Percentiles rank a stretch among this genome's conserved stretches.
phyloP scores from a whole-genome alignment of 2,113 vertebrate genomes.

The Amblyopsis rosae region DNA sequence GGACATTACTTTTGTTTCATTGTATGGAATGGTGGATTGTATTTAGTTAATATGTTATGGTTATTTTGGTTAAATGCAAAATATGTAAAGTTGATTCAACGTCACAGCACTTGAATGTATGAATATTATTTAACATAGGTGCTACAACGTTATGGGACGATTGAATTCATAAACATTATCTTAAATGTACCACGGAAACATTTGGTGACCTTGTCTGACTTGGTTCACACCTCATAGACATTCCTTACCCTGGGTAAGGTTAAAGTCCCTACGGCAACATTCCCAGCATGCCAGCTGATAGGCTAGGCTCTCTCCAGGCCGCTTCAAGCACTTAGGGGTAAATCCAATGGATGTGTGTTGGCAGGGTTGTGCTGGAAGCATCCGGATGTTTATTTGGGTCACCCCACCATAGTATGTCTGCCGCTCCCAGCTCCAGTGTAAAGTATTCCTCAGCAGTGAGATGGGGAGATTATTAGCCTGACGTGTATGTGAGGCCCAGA shows the following conservation, averaged over 20 bases:
- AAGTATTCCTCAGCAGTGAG: constrained; percentile 33
- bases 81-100: background rate
- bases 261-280: constrained; percentile 46
- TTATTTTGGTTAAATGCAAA: background rate
- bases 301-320: constrained; percentile 19
- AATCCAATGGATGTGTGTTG: constrained; percentile 17
- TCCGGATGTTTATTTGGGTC: constrained; percentile 35
- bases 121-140: background rate
- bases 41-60: no score
- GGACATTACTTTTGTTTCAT: background rate
- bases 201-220: background rate
- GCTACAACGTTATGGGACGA: background rate
- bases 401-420: background rate
- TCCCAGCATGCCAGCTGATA: constrained; percentile 16
- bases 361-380: background rate
- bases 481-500: constrained; percentile 10
- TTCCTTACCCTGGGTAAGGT: constrained; percentile 20
- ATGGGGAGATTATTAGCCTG: background rate
- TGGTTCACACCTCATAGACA: background rate
- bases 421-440: constrained; percentile 12
- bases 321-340: constrained; percentile 24
- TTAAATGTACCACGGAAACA: constrained; percentile 2
- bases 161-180: background rate
- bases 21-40: background rate
- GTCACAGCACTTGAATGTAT: constrained; percentile 20